Evolutionary conservation across 2,113 vertebrate species (phyloP), one percentile per base, ranked within the genome.

Genomic region (Oncorhynchus kisutch): DNA sequence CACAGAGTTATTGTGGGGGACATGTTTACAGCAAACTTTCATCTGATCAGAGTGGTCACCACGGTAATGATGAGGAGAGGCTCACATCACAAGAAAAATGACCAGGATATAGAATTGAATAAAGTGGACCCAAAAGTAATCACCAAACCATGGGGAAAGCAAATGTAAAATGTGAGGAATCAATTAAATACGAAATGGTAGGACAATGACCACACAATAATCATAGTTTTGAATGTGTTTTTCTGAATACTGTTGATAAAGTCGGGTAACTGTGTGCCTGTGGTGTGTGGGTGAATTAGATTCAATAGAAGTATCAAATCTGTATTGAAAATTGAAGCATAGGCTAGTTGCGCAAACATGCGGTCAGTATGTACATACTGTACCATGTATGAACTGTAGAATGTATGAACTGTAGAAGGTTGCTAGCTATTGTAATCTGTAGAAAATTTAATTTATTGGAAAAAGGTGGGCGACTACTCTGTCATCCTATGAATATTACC

Each of bases 1-100:
- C 9, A 76, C 71, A 81, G 22, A 67, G 70, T 74, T 73, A 62
- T 18, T 20, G 24, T 68, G 77, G 76, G 68, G 71, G 76, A 90
- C 64, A 82, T 29, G 77, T 83, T 88, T 86, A 73, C 7, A 81
- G 64, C 54, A 81, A 78, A 82, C 80, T 82, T 85, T 84, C 68
- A 78, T 85, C 74, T 84, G 74, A 71, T 81, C 67, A 29, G 78
- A 79, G 81, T 67, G 82, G 92, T 92, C 84, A 74, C 90, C 89
- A 88, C 80, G 82, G 92, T 80, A 90, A 91, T 86, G 60, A 64
- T 48, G 80, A 79, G 72, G 81, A 75, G 16, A 82, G 76, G 77
- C 83, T 87, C 74, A 89, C 64, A 85, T 71, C 71, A 73, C 74
- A 85, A 5, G 1, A 25, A 29, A 29, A 25, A 4, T 0, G 8